Percentiles rank a stretch among this genome's conserved stretches.
Evolutionary conservation across 2,888 invertebrate species (phyloP).

Genomic region (Plutella xylostella): DNA sequence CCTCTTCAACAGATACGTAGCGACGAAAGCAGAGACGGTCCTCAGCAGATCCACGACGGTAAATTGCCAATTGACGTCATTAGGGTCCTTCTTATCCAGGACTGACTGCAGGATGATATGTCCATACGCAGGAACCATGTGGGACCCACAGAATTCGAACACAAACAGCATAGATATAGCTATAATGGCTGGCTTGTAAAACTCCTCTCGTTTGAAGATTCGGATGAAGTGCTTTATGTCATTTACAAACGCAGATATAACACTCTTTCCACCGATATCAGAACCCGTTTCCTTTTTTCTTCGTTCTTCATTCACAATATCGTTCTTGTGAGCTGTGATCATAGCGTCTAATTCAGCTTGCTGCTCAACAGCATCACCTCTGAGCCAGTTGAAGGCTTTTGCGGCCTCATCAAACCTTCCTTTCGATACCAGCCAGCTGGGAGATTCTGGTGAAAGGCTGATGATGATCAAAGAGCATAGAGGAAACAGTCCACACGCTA

Average conservation of each 20-base stretch:
- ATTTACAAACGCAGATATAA: conserved; percentile 32
- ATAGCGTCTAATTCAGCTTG: conserved; percentile 51
- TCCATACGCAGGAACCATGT: conserved; percentile 59
- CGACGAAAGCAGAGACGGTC: conserved; percentile 70
- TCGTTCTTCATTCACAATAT: background rate
- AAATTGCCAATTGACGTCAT: conserved; percentile 67
- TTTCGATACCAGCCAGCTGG: conserved; percentile 74
- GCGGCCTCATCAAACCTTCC: conserved; percentile 68
- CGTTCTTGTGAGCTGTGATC: conserved; percentile 45
- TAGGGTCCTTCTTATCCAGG: conserved; percentile 38
- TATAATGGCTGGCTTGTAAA: conserved; percentile 55
- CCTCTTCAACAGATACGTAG: conserved; percentile 53
- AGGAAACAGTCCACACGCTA: conserved; percentile 63
- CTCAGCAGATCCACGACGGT: conserved; percentile 75
- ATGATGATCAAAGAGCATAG: conserved; percentile 56
- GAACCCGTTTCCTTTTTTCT: background rate
- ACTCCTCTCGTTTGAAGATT: conserved; percentile 58
- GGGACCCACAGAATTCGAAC: conserved; percentile 59
- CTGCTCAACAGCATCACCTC: conserved; percentile 61
- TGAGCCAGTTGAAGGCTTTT: conserved; percentile 69
- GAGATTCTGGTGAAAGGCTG: conserved; percentile 72
- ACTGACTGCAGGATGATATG: conserved; percentile 53
- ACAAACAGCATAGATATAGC: conserved; percentile 59
- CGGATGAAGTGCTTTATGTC: conserved; percentile 37
- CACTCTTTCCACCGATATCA: conserved; percentile 11